Percentiles rank a stretch among this genome's conserved stretches.
phyloP scores from a whole-genome alignment of 1,140 invertebrate genomes.

The Bactericera cockerelli region DNA sequence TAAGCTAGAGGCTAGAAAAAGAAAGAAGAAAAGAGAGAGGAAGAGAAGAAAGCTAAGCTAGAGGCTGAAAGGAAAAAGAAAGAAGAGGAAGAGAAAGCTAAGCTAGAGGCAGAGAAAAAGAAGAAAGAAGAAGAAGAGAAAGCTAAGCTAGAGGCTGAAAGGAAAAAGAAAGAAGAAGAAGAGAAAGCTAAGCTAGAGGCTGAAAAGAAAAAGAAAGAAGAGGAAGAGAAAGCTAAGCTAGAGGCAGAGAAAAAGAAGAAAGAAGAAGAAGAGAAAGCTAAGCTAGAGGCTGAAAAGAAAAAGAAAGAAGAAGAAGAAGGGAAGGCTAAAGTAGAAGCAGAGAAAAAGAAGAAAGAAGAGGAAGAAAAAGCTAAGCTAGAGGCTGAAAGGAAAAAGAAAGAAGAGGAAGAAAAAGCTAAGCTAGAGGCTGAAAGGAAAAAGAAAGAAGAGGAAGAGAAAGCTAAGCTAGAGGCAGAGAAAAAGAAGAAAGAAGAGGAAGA shows the following conservation, averaged over 20 bases:
- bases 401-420: background rate
- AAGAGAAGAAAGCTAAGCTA: background rate
- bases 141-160: background rate
- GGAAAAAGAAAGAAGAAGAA: conserved; percentile 9
- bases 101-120: too few relatives aligned
- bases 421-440: conserved; percentile 1
- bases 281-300: conserved; percentile 12
- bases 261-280: conserved; percentile 15
- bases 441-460: conserved; percentile 2
- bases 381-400: conserved; percentile 7
- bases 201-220: background rate
- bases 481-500: conserved; percentile 16
- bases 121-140: background rate
- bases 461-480: conserved; percentile 16
- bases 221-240: conserved; percentile 12
- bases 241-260: conserved; percentile 16
- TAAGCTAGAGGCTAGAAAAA: background rate
- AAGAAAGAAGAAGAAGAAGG: conserved; percentile 3
- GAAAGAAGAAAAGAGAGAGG: conserved; percentile 5
- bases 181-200: background rate
- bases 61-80: conserved; percentile 12
- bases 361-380: background rate
- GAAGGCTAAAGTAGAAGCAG: background rate
- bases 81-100: background rate
- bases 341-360: background rate